Evolutionary conservation across 2,888 invertebrate species (phyloP), one percentile per base, ranked within the genome.

Genomic region (Saturnia pavonia): DNA sequence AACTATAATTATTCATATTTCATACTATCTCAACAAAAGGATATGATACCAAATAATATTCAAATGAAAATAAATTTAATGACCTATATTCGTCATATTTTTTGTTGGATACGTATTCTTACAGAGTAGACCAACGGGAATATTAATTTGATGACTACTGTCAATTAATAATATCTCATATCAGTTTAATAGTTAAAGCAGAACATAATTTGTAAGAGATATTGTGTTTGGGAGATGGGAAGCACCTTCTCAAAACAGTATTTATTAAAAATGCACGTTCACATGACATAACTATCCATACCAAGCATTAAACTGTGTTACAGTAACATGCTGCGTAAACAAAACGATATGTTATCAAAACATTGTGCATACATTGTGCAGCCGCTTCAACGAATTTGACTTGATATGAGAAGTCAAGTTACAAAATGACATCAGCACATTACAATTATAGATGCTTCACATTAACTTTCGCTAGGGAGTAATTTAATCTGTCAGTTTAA

Each of bases 291-390:
- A 40, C n/a, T 7, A n/a, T 34, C 11, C 22, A 40, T 16, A 51
- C 22, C 54, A 71, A 72, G 72, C 74, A 75, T 72, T 75, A 69
- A 40, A 68, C 63, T 48, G 71, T 65, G 48, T 70, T 69, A 72
- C 67, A 54, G 54, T 16, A 8, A 16, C 65, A 34, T 54, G 57
- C 54, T 67, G 67, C 69, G 48, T 69, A 74, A 74, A 74, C 72
- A 69, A 63, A 68, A 16, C 27, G 43, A 51, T n/a, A 67, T 77
- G 72, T 77, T 77, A 70, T 72, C 72, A 75, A 72, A 77, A 74
- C 77, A 75, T 54, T 68, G 4, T 34, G n/a, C 57, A 72, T 77
- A 74, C 77, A 75, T 54, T 68, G 4, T 34, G n/a, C 57, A 60
- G 27, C 27, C 2, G 27, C 14, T 60, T 14, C 27, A 60, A 4